These are phyloP conservation scores for Pterocles orientalis DNA, from an alignment of 2,113 vertebrate genomes.

Conservation along the genomic window DNA sequence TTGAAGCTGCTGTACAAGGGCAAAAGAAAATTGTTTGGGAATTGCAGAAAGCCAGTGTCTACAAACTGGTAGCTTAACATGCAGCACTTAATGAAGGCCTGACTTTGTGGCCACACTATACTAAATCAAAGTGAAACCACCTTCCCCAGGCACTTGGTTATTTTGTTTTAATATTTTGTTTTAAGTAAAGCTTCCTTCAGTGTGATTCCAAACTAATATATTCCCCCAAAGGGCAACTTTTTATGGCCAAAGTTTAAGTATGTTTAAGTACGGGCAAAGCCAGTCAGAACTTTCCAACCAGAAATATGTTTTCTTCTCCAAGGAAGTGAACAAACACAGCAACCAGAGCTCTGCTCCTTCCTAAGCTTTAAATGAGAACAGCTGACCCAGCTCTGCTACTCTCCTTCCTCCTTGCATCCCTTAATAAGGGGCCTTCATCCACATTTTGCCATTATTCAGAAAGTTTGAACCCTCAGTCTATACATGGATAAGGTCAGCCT, in stretches of 20 bases:
- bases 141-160: neutral
- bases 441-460: neutral
- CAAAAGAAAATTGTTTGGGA: neutral
- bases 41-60: neutral
- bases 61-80: neutral
- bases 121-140: neutral
- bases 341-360: neutral
- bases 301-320: neutral
- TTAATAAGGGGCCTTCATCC: neutral
- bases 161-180: neutral
- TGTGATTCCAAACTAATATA: neutral
- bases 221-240: neutral
- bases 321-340: neutral
- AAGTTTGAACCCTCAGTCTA: neutral
- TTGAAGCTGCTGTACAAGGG: neutral
- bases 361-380: neutral
- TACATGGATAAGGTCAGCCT: neutral
- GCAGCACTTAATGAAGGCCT: neutral
- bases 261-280: neutral
- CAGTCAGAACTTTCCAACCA: neutral
- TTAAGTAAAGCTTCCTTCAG: neutral
- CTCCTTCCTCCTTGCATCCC: neutral
- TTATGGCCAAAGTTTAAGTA: neutral
- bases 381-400: neutral
- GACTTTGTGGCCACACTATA: neutral